phyloP scores from a whole-genome alignment of 1,140 invertebrate species.

The Mercenaria mercenaria region DNA sequence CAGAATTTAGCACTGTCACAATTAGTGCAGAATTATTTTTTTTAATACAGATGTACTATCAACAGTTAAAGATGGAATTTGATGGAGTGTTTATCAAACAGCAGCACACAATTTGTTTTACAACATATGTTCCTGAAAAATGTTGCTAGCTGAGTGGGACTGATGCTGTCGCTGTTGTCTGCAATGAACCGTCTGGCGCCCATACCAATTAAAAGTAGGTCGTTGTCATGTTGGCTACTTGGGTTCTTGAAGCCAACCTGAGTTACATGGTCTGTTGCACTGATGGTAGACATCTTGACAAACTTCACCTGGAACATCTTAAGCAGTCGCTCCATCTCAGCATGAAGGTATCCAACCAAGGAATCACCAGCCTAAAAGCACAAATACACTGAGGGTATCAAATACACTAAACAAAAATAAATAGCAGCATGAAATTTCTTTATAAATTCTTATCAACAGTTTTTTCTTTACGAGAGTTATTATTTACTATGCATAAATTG shows the following conservation, averaged over 20 bases:
- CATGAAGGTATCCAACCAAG: neutral
- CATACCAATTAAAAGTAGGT: slow-evolving; percentile 7
- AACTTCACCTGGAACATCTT: slow-evolving; percentile 21
- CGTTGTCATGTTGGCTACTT: slow-evolving; percentile 37
- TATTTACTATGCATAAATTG: neutral
- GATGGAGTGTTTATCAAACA: too few relatives aligned
- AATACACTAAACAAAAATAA: neutral
- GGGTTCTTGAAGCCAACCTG: neutral
- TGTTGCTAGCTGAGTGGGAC: neutral
- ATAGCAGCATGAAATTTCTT: neutral
- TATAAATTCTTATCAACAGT: neutral
- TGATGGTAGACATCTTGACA: neutral
- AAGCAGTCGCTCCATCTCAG: slow-evolving; percentile 5
- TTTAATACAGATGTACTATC: too few relatives aligned
- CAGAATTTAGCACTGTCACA: too few relatives aligned
- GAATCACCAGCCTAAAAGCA: neutral
- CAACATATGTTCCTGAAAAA: slow-evolving; percentile 50
- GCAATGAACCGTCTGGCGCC: slow-evolving; percentile 2
- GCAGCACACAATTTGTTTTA: too few relatives aligned
- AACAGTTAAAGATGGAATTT: too few relatives aligned
- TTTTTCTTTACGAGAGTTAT: neutral
- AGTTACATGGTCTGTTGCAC: neutral
- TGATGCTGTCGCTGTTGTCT: neutral
- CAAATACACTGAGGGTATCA: neutral
- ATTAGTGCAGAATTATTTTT: too few relatives aligned